These are phyloP conservation scores for Bimastos eiseni DNA, from an alignment of 2,888 invertebrate species.

Conservation along the genomic window DNA sequence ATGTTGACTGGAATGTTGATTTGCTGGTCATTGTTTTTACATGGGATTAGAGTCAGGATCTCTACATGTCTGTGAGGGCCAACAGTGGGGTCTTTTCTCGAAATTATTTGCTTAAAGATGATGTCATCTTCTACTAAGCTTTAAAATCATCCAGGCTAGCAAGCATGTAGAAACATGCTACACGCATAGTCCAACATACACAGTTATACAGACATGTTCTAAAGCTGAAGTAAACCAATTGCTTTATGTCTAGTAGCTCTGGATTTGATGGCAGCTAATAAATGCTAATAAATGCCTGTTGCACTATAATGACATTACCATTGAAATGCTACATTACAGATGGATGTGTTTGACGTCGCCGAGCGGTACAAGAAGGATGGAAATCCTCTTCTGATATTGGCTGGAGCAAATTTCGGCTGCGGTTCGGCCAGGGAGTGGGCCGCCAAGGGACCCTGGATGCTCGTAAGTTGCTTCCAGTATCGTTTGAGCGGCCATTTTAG, in stretches of 20 bases:
- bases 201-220: background rate
- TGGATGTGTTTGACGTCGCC: slow-evolving; percentile 15
- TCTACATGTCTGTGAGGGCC: background rate
- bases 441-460: slow-evolving; percentile 1
- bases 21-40: background rate
- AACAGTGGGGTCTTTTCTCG: background rate
- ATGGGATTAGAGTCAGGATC: background rate
- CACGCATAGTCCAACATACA: background rate
- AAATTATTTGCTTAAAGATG: background rate
- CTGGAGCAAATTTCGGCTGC: background rate
- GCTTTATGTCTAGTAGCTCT: background rate
- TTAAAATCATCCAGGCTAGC: background rate
- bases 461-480: background rate
- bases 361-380: background rate
- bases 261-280: background rate
- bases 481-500: background rate
- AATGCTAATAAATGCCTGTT: background rate
- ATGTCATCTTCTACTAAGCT: background rate
- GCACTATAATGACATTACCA: background rate
- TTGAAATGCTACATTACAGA: slow-evolving; percentile 15
- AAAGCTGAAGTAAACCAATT: background rate
- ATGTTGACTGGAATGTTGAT: background rate
- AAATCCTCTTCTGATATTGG: background rate
- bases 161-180: background rate
- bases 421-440: slow-evolving; percentile 24